Conservation (phyloP, 2,113 vertebrate genomes). For the Charina bottae region DNA sequence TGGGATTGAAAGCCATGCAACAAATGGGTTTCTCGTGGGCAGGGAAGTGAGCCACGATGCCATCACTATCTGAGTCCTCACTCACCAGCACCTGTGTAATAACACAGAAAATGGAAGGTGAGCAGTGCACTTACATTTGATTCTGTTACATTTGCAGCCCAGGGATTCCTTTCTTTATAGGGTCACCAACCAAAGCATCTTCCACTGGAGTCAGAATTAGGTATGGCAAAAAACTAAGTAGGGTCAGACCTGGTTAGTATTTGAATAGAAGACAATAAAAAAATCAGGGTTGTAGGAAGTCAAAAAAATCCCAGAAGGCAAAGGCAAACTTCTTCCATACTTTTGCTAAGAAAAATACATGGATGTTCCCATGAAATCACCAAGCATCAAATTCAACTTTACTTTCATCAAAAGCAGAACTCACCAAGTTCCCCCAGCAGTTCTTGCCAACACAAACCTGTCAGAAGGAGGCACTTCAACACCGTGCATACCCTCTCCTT, state of each 20-base stretch:
- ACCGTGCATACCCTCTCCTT: neutral
- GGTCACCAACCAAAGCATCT: neutral
- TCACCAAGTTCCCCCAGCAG: neutral
- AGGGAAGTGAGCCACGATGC: slow-evolving; percentile 97
- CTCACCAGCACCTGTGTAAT: slow-evolving; percentile 88
- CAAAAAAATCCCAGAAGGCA: too few relatives aligned
- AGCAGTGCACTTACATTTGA: neutral
- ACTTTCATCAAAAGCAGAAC: neutral
- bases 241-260: neutral
- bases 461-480: neutral
- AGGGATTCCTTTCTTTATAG: neutral
- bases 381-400: neutral
- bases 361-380: neutral
- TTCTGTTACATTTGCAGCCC: neutral
- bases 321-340: too few relatives aligned
- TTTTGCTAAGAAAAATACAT: too few relatives aligned
- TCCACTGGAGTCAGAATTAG: neutral
- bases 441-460: neutral
- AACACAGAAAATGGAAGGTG: slow-evolving; percentile 20
- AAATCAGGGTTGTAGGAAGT: too few relatives aligned
- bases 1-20: slow-evolving; percentile 98
- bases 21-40: slow-evolving; percentile 98
- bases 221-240: neutral
- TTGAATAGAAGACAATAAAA: neutral
- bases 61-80: slow-evolving; percentile 93